These are phyloP conservation scores for Pseudanteris insignis DNA, from an alignment of 2,888 invertebrate genomes.

Conservation along the genomic window DNA sequence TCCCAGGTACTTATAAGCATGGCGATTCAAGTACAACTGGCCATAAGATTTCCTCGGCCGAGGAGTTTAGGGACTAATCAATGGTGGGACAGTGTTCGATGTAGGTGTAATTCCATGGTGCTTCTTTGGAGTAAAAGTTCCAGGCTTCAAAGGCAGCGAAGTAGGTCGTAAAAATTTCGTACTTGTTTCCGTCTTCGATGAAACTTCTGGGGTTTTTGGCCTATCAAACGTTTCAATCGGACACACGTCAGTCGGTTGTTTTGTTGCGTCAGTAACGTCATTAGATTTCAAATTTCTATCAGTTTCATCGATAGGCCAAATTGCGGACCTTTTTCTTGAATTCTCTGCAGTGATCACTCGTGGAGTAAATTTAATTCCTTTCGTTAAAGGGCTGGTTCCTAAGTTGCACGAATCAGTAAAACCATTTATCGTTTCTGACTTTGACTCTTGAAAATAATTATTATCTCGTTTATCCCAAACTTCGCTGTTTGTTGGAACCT, in stretches of 20 bases:
- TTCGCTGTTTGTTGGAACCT: not conserved
- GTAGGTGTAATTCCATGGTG: constrained; percentile 85
- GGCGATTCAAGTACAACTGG: constrained; percentile 88
- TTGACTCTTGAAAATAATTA: constrained; percentile 3
- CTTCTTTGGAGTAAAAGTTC: constrained; percentile 81
- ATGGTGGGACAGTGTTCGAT: constrained; percentile 82
- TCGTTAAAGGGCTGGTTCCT: constrained; percentile 47
- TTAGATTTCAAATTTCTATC: constrained; percentile 2
- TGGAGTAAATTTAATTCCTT: constrained; percentile 47
- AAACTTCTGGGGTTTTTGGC: constrained; percentile 18
- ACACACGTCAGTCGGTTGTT: constrained; percentile 28
- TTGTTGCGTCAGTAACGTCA: not conserved
- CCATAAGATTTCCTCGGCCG: constrained; percentile 89
- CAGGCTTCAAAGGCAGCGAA: constrained; percentile 84
- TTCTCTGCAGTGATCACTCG: constrained; percentile 32
- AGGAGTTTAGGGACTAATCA: constrained; percentile 92
- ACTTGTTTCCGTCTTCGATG: constrained; percentile 62
- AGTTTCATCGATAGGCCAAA: constrained; percentile 50
- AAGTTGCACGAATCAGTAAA: constrained; percentile 41
- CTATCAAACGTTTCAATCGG: constrained; percentile 1
- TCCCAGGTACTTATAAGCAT: constrained; percentile 90
- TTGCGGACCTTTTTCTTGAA: constrained; percentile 52
- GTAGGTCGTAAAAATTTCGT: constrained; percentile 83
- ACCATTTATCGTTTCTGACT: constrained; percentile 36
- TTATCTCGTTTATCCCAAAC: constrained; percentile 15